Evolutionary conservation across 2,888 invertebrate species (phyloP).

Genomic region (Hymenopus coronatus): DNA sequence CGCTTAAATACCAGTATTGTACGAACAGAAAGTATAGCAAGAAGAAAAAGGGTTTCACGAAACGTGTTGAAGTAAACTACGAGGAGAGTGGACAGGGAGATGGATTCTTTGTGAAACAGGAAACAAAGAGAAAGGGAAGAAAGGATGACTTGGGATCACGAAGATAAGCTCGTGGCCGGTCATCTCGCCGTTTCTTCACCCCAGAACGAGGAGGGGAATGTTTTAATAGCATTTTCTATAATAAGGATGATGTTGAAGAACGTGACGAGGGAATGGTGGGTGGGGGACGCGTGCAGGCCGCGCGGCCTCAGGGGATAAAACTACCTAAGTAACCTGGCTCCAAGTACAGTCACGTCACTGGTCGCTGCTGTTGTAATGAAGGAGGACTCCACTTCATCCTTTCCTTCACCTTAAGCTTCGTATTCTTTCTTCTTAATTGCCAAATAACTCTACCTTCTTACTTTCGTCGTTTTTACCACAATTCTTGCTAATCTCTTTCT

Average conservation of each 20-base stretch:
- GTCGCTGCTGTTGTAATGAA: not conserved
- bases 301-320: slow-evolving; percentile 5
- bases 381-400: too few relatives aligned
- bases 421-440: not conserved
- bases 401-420: too few relatives aligned
- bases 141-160: not conserved
- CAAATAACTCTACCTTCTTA: not conserved
- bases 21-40: too few relatives aligned
- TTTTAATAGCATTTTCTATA: slow-evolving; percentile 13
- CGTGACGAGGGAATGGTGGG: not conserved
- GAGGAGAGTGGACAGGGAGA: not conserved
- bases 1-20: too few relatives aligned
- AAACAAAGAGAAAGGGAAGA: not conserved
- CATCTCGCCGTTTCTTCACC: not conserved
- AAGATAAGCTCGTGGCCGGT: not conserved
- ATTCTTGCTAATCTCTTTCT: not conserved
- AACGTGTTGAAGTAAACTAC: too few relatives aligned
- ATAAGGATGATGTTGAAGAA: slow-evolving; percentile 13
- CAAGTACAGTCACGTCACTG: not conserved
- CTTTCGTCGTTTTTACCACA: not conserved
- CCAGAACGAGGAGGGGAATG: not conserved
- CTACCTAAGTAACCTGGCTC: not conserved
- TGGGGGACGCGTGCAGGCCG: slow-evolving; percentile 13
- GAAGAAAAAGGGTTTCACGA: too few relatives aligned
- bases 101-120: not conserved